Percentiles rank a stretch among this genome's conserved stretches.
Conservation (phyloP, 1,140 invertebrate genomes). For the Ephestia elutella region DNA sequence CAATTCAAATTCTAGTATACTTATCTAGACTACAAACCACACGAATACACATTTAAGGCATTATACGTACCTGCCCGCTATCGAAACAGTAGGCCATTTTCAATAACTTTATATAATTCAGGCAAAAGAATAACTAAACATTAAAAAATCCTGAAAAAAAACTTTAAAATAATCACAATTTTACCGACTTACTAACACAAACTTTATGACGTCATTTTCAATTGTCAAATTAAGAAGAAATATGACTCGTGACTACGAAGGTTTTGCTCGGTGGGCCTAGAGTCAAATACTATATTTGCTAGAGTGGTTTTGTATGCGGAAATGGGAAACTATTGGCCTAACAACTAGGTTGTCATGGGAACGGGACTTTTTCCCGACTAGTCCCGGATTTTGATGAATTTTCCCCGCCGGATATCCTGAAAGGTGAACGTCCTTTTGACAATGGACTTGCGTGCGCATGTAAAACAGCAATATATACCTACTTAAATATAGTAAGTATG, state of each 20-base stretch:
- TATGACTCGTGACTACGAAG: not conserved
- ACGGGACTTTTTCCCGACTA: constrained; percentile 28
- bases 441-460: constrained; percentile 4
- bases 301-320: constrained; percentile 14
- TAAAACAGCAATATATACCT: not conserved
- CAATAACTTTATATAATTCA: not conserved
- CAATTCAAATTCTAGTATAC: not conserved
- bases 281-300: too few relatives aligned
- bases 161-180: not conserved
- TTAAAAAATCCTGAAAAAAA: not conserved
- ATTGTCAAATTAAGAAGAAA: not conserved
- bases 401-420: not conserved
- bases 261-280: not conserved
- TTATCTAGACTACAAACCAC: not conserved
- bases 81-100: constrained; percentile 64
- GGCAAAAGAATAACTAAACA: too few relatives aligned
- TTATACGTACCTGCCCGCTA: constrained; percentile 53
- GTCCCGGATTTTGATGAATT: constrained; percentile 8
- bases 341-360: constrained; percentile 47
- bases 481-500: too few relatives aligned
- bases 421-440: constrained; percentile 11
- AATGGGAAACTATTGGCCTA: constrained; percentile 62
- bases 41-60: not conserved
- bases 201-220: not conserved
- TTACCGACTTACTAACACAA: not conserved